Evolutionary conservation across 2,888 invertebrate genomes (phyloP), one percentile per base, ranked within the genome.

Genomic region (Dimorphilus gyrociliatus): DNA sequence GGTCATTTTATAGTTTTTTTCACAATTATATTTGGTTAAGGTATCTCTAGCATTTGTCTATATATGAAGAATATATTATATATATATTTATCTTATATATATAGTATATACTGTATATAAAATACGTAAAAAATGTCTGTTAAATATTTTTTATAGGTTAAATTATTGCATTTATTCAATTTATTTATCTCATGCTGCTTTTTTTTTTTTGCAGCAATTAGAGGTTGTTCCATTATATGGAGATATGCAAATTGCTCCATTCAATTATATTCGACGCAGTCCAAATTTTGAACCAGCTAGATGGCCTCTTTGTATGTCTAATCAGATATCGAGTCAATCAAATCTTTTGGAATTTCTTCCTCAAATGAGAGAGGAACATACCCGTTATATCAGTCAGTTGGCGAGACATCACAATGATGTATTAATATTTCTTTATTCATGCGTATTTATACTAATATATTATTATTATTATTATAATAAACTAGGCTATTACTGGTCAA

Each of bases 191-290:
- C 7, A 16, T 19, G 15, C 26, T 23, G 24, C 28, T 8, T 31
- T 31, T 24, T 29, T n/a, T 29, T 3, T 25, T 25, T 32, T 30
- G 5, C 39, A 56, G 55, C 47, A 53, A 45, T 37, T 55, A 26
- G 55, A 60, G 38, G 53, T 60, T 16, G 58, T 60, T 4, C 57
- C 56, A 1, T 39, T 97, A 2, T 97, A 92, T 60, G 94, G 94
- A 0, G 97, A 97, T 48, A 97, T 97, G 94, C 92, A 94, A 65
- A 92, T 97, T 32, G 88, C 90, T 0, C 94, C 94, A 0, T 97
- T 94, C 60, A 85, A 88, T 57, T 97, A 94, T 54, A 85, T 97
- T 40, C 85, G 82, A 59, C 70, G 85, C 15, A 44, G 47, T 7
- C 45, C 49, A 3, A 50, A 53, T 40, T 58, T 46, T 39, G 60